Conservation (phyloP, 1,140 invertebrate genomes). For the Phthorimaea operculella region DNA sequence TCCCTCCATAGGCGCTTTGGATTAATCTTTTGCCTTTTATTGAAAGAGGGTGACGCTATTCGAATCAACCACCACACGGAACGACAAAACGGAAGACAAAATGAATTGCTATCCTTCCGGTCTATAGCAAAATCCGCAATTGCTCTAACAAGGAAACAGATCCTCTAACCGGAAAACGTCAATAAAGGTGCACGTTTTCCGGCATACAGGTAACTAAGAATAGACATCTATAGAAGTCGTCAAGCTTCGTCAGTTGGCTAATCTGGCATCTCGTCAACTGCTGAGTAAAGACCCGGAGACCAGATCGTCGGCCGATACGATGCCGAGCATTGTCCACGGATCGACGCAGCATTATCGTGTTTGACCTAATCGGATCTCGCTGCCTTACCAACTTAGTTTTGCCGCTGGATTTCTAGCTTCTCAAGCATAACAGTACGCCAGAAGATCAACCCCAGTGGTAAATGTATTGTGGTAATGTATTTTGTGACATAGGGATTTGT, state of each 20-base stretch:
- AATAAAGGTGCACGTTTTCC: no score
- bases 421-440: neutral
- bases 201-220: no score
- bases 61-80: no score
- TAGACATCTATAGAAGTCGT: no score
- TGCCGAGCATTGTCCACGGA: neutral
- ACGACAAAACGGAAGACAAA: no score
- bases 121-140: no score
- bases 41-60: no score
- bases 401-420: neutral
- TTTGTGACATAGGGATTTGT: slow-evolving; percentile 54
- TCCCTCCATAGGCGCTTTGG: no score
- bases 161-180: no score
- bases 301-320: slow-evolving; percentile 34
- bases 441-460: neutral
- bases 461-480: slow-evolving; percentile 16
- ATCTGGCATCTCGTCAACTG: slow-evolving; percentile 8
- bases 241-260: neutral
- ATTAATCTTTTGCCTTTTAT: no score
- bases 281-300: slow-evolving; percentile 39
- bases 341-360: slow-evolving; percentile 48
- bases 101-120: no score
- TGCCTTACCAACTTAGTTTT: slow-evolving; percentile 17
- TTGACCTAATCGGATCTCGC: slow-evolving; percentile 51
- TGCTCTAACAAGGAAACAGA: no score